These are phyloP conservation scores for Tenthredo notha DNA, from an alignment of 2,888 invertebrate species.

Conservation along the genomic window DNA sequence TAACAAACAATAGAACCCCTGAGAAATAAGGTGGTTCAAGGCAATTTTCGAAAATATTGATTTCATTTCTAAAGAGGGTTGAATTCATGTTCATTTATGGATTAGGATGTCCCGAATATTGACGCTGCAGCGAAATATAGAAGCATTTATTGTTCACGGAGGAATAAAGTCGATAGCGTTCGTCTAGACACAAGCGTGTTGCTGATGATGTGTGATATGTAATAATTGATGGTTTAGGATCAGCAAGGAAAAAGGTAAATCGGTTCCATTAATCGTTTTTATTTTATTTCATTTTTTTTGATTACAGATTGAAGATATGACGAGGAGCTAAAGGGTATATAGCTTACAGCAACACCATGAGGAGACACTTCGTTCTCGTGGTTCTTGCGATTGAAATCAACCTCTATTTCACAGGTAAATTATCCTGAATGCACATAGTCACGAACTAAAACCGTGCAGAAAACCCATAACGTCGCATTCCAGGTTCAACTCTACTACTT, in stretches of 20 bases:
- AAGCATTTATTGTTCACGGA: not conserved
- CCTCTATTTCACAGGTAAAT: slow-evolving; percentile 70
- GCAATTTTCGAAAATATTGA: not conserved
- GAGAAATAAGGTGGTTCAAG: not conserved
- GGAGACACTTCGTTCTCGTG: slow-evolving; percentile 67
- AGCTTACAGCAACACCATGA: slow-evolving; percentile 65
- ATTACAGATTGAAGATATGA: slow-evolving; percentile 65
- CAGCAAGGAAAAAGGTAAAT: not conserved
- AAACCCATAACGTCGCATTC: slow-evolving; percentile 13
- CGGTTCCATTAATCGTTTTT: not conserved
- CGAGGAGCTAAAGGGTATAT: slow-evolving; percentile 59
- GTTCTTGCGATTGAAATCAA: slow-evolving; percentile 70
- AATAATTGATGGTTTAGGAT: not conserved
- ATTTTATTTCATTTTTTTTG: slow-evolving; percentile 15
- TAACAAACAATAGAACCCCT: not conserved
- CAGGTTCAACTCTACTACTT: not conserved
- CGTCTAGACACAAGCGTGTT: not conserved
- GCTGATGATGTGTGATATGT: not conserved
- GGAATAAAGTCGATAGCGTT: not conserved
- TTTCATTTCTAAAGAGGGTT: not conserved
- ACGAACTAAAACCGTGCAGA: slow-evolving; percentile 25
- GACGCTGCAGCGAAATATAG: not conserved
- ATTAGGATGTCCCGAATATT: not conserved
- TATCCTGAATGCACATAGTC: slow-evolving; percentile 28
- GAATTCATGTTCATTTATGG: not conserved